phyloP scores from a whole-genome alignment of 2,113 vertebrate genomes.

The Osmerus eperlanus region DNA sequence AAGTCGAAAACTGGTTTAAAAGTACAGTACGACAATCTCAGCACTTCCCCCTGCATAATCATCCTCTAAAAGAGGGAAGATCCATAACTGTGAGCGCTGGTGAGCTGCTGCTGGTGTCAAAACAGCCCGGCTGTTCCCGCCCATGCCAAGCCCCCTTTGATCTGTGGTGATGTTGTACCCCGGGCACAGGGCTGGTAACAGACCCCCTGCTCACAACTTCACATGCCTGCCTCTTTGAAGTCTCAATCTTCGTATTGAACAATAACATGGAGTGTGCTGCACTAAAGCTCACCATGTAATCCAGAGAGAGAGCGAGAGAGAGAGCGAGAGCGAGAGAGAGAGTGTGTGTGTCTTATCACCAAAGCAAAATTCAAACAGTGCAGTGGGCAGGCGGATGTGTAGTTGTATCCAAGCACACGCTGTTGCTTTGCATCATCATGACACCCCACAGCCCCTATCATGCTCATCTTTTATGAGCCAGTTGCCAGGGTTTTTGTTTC shows the following conservation, averaged over 20 bases:
- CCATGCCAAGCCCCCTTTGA: slow-evolving; percentile 1
- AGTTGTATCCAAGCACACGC: slow-evolving; percentile 35
- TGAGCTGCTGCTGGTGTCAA: background rate
- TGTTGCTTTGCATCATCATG: slow-evolving; percentile 21
- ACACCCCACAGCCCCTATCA: slow-evolving; percentile 27
- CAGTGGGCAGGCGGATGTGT: background rate
- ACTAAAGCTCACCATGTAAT: slow-evolving; percentile 18
- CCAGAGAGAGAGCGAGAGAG: background rate
- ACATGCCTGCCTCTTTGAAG: slow-evolving; percentile 27
- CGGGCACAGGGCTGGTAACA: slow-evolving; percentile 21
- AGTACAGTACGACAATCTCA: too few species aligned
- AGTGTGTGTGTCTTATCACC: slow-evolving; percentile 8
- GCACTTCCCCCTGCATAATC: too few species aligned
- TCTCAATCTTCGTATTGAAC: slow-evolving; percentile 29
- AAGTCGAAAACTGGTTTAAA: too few species aligned
- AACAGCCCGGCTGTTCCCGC: background rate
- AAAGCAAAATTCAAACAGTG: background rate
- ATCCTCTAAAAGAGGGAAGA: too few species aligned
- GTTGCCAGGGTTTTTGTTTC: slow-evolving; percentile 69
- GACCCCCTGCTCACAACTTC: slow-evolving; percentile 20
- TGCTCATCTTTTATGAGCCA: slow-evolving; percentile 57
- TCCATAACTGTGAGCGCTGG: too few species aligned
- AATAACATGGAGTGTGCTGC: slow-evolving; percentile 30
- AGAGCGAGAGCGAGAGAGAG: background rate
- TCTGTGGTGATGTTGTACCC: slow-evolving; percentile 16